These are phyloP conservation scores for Sylvilagus floridanus DNA, from an alignment of 2,797 vertebrate species.

Conservation along the genomic window DNA sequence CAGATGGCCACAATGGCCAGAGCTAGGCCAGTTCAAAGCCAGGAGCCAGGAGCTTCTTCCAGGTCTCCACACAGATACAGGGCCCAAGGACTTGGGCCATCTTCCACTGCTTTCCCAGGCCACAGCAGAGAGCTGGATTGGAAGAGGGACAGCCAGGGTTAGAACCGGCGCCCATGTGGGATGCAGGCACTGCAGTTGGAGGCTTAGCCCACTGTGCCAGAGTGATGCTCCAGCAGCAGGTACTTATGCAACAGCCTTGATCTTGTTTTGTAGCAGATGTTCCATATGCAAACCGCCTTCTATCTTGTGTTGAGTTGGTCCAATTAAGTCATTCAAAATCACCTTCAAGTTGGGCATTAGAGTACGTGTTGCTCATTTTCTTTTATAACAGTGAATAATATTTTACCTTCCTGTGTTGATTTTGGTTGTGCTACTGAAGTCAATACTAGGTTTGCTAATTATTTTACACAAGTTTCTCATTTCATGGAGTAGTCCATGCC, in stretches of 20 bases:
- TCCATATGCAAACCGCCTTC: rapidly evolving
- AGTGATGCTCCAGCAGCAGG: not conserved
- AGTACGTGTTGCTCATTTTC: not conserved
- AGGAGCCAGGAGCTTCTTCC: no score
- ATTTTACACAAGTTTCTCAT: not conserved
- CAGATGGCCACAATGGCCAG: no score
- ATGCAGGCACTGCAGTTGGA: no score
- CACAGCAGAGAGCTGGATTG: no score
- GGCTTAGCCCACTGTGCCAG: no score
- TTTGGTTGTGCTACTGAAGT: not conserved
- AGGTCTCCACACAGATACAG: no score
- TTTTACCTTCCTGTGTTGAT: not conserved
- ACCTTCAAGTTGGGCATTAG: not conserved
- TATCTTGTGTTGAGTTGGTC: not conserved
- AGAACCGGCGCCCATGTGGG: no score
- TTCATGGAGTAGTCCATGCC: not conserved
- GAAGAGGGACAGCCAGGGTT: no score
- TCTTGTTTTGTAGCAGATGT: not conserved
- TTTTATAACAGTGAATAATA: not conserved
- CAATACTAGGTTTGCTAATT: not conserved
- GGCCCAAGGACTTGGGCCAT: no score
- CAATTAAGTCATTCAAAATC: not conserved
- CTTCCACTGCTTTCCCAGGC: no score
- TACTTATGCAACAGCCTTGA: not conserved
- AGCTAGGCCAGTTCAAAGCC: no score